phyloP scores from a whole-genome alignment of 2,888 invertebrate species.

The Timandra comae region DNA sequence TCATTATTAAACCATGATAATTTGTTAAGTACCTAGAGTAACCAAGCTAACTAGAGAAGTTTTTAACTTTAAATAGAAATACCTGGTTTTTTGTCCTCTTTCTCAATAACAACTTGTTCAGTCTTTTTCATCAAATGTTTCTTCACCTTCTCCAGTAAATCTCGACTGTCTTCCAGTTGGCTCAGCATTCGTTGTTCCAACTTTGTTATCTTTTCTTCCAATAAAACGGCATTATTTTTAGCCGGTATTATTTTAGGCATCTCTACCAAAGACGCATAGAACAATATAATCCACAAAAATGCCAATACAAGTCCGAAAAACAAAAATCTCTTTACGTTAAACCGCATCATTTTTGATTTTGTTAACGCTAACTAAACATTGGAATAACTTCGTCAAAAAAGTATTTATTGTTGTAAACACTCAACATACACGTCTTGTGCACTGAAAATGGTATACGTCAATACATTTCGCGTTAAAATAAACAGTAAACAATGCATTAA shows the following conservation, averaged over 20 bases:
- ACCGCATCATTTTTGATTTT: slow-evolving; percentile 45
- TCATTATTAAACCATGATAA: not conserved
- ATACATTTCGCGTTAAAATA: slow-evolving; percentile 14
- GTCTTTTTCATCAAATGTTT: slow-evolving; percentile 33
- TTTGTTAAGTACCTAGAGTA: not conserved
- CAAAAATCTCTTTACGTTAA: slow-evolving; percentile 50
- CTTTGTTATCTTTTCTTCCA: slow-evolving; percentile 41
- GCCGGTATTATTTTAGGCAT: slow-evolving; percentile 26
- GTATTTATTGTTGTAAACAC: slow-evolving; percentile 12
- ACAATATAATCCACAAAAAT: slow-evolving; percentile 47
- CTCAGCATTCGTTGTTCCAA: slow-evolving; percentile 40
- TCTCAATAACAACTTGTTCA: slow-evolving; percentile 15
- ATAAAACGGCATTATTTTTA: slow-evolving; percentile 24
- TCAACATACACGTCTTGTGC: slow-evolving; percentile 12
- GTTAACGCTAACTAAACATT: slow-evolving; percentile 4
- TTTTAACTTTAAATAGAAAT: slow-evolving; percentile 7
- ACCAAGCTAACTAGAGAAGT: not conserved
- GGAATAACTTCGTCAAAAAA: slow-evolving; percentile 5
- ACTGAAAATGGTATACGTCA: slow-evolving; percentile 19
- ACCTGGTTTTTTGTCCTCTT: slow-evolving; percentile 17
- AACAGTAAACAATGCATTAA: slow-evolving; percentile 24
- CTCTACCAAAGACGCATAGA: slow-evolving; percentile 43
- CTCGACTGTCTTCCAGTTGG: slow-evolving; percentile 45
- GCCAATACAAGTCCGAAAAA: slow-evolving; percentile 31
- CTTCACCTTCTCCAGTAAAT: slow-evolving; percentile 41